These are phyloP conservation scores for Heterochromis multidens DNA, from an alignment of 2,113 vertebrate species.

Conservation along the genomic window DNA sequence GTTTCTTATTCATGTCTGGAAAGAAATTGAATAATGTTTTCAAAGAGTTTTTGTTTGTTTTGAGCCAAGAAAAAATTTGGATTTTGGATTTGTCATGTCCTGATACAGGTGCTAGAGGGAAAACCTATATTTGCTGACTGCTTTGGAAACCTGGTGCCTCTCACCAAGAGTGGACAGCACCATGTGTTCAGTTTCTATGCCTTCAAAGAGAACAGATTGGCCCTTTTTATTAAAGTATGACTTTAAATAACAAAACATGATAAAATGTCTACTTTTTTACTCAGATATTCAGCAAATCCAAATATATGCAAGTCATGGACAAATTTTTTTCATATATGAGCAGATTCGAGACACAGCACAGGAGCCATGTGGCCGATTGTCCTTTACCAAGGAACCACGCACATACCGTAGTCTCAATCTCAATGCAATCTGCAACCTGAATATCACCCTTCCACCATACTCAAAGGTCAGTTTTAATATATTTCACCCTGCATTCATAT, in stretches of 20 bases:
- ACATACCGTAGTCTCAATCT: conserved; percentile 91
- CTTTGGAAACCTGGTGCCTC: conserved; percentile 95
- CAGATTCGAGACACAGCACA: conserved; percentile 95
- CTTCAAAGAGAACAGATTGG: conserved; percentile 97
- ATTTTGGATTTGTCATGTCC: not conserved
- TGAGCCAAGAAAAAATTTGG: not conserved
- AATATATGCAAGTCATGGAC: not conserved
- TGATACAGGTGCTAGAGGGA: conserved; percentile 89
- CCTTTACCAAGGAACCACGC: conserved; percentile 97
- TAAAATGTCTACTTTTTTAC: not conserved
- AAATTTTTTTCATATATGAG: not conserved
- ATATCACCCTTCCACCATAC: conserved; percentile 87
- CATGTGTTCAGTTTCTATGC: conserved; percentile 98
- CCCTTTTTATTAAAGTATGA: conserved; percentile 96
- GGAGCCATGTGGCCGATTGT: conserved; percentile 94
- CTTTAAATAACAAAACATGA: not conserved
- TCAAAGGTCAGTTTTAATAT: conserved; percentile 65
- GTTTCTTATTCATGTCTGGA: not conserved
- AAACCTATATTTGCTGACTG: conserved; percentile 99
- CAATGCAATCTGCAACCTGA: conserved; percentile 97
- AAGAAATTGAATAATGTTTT: not conserved
- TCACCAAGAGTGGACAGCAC: conserved; percentile 97
- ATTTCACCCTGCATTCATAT: not conserved
- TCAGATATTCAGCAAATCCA: not conserved
- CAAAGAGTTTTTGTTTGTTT: not conserved